phyloP scores from a whole-genome alignment of 1,140 invertebrate species.

The Drosophila ananassae region DNA sequence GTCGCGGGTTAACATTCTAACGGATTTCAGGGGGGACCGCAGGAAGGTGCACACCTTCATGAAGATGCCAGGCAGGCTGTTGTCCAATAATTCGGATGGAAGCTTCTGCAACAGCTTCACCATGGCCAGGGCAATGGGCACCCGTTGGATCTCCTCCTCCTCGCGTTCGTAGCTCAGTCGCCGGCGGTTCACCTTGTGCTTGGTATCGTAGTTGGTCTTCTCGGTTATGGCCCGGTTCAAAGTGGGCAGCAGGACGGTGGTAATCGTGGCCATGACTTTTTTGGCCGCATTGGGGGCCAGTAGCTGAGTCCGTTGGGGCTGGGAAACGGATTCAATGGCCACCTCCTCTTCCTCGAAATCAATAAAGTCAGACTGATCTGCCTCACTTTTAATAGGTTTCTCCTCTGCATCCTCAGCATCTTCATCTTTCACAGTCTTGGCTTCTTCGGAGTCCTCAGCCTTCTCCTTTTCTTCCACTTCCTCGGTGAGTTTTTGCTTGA shows the following conservation, averaged over 20 bases:
- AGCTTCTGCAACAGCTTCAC: slow-evolving; percentile 96
- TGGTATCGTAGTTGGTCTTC: slow-evolving; percentile 89
- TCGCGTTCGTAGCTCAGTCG: slow-evolving; percentile 87
- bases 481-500: slow-evolving; percentile 36
- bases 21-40: slow-evolving; percentile 94
- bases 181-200: slow-evolving; percentile 92
- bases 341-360: slow-evolving; percentile 46
- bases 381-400: slow-evolving; percentile 35
- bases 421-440: slow-evolving; percentile 60
- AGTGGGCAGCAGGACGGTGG: slow-evolving; percentile 85
- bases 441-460: slow-evolving; percentile 29
- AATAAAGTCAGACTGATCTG: slow-evolving; percentile 47
- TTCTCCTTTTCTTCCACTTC: slow-evolving; percentile 50
- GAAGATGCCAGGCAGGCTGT: slow-evolving; percentile 92
- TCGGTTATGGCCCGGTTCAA: slow-evolving; percentile 88
- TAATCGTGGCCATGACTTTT: slow-evolving; percentile 89
- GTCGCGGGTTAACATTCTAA: slow-evolving; percentile 93
- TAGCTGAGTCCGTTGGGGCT: slow-evolving; percentile 77
- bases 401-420: slow-evolving; percentile 62
- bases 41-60: slow-evolving; percentile 95
- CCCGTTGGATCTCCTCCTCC: slow-evolving; percentile 94
- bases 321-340: slow-evolving; percentile 36
- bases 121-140: slow-evolving; percentile 96
- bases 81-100: slow-evolving; percentile 89
- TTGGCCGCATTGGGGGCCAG: slow-evolving; percentile 88